These are phyloP conservation scores for Poeciliopsis turrubarensis DNA, from an alignment of 2,113 vertebrate species.

Conservation along the genomic window DNA sequence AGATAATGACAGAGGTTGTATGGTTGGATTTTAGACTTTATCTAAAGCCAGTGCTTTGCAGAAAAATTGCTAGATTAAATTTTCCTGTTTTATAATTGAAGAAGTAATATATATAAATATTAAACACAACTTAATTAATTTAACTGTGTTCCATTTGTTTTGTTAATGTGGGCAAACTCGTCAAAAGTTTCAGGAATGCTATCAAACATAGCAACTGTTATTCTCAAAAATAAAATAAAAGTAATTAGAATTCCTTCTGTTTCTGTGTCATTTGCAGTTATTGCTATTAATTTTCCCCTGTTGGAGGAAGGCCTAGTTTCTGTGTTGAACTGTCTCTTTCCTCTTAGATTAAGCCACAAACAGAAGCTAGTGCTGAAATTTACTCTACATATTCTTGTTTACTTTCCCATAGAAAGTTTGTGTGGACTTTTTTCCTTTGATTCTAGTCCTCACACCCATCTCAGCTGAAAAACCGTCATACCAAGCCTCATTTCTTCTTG, in stretches of 20 bases:
- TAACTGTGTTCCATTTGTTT: too few relatives aligned
- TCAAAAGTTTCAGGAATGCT: background rate
- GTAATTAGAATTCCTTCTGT: background rate
- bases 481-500: background rate
- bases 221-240: too few relatives aligned
- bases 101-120: too few relatives aligned
- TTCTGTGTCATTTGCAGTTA: background rate
- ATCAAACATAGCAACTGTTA: background rate
- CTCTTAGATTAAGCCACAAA: background rate
- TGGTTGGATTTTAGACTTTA: too few relatives aligned
- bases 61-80: too few relatives aligned
- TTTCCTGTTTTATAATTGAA: too few relatives aligned
- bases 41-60: too few relatives aligned
- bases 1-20: background rate
- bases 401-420: background rate
- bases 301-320: background rate
- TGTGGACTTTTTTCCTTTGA: background rate
- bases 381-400: background rate
- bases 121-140: too few relatives aligned
- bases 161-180: too few relatives aligned
- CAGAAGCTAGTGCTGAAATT: background rate
- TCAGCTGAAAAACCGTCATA: background rate
- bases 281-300: background rate
- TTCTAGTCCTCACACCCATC: background rate
- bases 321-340: background rate